Conservation (phyloP, 2,113 vertebrate species). For the Octodon degus region DNA sequence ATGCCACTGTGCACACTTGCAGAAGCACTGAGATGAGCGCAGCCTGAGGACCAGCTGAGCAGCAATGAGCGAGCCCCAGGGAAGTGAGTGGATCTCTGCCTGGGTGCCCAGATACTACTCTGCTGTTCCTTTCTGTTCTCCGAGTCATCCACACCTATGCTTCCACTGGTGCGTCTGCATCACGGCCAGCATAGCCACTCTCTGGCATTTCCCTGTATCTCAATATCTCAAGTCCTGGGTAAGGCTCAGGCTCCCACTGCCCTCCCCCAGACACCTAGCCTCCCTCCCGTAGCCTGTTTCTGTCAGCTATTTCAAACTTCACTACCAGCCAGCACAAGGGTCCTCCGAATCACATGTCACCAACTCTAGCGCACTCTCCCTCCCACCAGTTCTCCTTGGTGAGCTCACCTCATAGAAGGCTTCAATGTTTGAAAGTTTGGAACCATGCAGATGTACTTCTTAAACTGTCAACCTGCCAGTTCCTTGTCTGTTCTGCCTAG, state of each 20-base stretch:
- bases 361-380: not conserved
- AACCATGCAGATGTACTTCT: not conserved
- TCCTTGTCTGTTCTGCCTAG: not conserved
- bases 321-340: not conserved
- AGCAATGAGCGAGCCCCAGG: too few species aligned
- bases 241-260: not conserved
- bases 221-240: not conserved
- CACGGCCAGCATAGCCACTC: not conserved
- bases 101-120: not conserved
- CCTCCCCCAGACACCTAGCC: not conserved
- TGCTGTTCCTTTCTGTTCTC: not conserved
- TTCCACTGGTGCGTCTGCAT: not conserved
- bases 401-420: not conserved
- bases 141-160: too few species aligned
- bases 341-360: not conserved
- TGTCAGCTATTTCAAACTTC: not conserved
- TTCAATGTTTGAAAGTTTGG: not conserved
- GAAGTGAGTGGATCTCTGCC: not conserved
- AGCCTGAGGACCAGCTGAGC: not conserved
- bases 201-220: accelerated
- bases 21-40: not conserved
- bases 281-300: not conserved
- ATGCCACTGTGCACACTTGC: not conserved
- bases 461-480: not conserved
- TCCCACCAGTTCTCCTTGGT: not conserved